phyloP scores from a whole-genome alignment of 2,888 invertebrate genomes.

The Drosophila mimica region DNA sequence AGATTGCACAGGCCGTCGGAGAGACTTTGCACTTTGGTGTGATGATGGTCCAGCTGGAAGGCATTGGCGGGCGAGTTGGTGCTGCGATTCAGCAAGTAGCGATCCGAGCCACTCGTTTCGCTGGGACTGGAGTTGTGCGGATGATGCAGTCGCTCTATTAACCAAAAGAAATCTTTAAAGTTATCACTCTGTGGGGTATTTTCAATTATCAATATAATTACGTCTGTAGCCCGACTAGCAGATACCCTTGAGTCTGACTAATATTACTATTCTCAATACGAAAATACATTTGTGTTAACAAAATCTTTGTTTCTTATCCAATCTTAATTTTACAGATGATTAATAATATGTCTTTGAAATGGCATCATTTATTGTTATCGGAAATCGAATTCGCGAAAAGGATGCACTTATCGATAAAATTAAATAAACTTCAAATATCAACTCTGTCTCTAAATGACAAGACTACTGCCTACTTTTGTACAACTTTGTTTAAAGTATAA shows the following conservation, averaged over 20 bases:
- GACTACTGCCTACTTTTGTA: no score
- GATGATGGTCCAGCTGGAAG: constrained; percentile 83
- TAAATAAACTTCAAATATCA: no score
- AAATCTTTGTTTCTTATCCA: not conserved
- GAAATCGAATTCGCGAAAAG: no score
- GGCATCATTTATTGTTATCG: no score
- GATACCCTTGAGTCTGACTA: not conserved
- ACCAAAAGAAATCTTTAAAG: not conserved
- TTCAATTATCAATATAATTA: not conserved
- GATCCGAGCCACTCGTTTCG: constrained; percentile 85
- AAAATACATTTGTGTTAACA: not conserved
- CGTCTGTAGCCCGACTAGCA: not conserved
- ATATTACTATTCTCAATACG: not conserved
- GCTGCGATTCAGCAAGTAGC: constrained; percentile 83
- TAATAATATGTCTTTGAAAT: not conserved
- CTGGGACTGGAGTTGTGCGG: constrained; percentile 84
- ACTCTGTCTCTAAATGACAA: no score
- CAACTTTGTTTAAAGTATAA: not conserved
- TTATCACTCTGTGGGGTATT: not conserved
- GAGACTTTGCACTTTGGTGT: constrained; percentile 84
- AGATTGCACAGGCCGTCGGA: constrained; percentile 84
- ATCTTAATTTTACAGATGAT: not conserved
- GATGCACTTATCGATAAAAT: no score
- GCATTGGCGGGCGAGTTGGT: constrained; percentile 83
- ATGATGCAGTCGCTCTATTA: constrained; percentile 81